These are phyloP conservation scores for Trachops cirrhosus DNA, from an alignment of 2,797 vertebrate genomes.

Conservation along the genomic window DNA sequence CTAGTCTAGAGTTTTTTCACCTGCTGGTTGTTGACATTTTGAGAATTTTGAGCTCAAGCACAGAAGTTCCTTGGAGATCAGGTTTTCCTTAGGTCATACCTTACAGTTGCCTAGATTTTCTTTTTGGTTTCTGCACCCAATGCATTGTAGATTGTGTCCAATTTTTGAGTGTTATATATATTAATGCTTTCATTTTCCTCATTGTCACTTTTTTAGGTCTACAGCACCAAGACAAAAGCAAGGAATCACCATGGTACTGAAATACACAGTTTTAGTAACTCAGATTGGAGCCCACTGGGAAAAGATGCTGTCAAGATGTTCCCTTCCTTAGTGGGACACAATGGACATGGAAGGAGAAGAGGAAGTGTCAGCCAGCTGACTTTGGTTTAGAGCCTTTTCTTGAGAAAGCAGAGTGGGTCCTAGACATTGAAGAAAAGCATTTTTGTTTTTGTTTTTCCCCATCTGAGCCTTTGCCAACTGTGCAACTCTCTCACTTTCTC, in stretches of 20 bases:
- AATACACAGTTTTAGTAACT: slow-evolving; percentile 53
- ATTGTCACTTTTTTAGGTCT: slow-evolving; percentile 83
- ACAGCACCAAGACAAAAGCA: slow-evolving; percentile 93
- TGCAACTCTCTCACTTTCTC: slow-evolving; percentile 75
- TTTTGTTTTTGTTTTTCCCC: slow-evolving; percentile 69
- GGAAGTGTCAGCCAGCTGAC: slow-evolving; percentile 69
- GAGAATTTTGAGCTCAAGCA: neutral
- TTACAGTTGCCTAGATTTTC: neutral
- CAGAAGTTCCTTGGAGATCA: neutral
- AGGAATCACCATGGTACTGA: slow-evolving; percentile 94
- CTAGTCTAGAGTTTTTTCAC: neutral
- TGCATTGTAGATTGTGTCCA: neutral
- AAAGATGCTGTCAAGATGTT: slow-evolving; percentile 42
- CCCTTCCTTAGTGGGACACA: slow-evolving; percentile 52
- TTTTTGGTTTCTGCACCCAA: neutral
- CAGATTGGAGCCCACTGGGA: slow-evolving; percentile 61
- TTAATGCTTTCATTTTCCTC: neutral
- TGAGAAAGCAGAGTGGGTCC: slow-evolving; percentile 75
- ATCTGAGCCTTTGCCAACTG: slow-evolving; percentile 84
- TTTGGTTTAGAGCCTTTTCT: slow-evolving; percentile 77
- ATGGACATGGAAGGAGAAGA: slow-evolving; percentile 68
- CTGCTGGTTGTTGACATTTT: neutral
- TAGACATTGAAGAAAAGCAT: slow-evolving; percentile 66
- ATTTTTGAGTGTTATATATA: fast-evolving
- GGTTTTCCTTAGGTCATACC: neutral